Conservation (phyloP, 2,888 invertebrate species). For the Tinea trinotella region DNA sequence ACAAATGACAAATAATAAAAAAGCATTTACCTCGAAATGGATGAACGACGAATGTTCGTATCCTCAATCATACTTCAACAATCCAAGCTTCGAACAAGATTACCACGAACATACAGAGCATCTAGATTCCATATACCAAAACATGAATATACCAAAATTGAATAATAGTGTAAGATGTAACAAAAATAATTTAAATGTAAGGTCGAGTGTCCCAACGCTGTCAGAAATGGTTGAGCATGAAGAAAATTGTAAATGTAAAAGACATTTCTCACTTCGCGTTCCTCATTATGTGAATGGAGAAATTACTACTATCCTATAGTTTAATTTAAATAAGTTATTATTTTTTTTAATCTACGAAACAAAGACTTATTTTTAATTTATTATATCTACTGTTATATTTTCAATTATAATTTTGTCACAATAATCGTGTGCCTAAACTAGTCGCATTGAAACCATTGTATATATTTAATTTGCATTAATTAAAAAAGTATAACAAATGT, state of each 20-base stretch:
- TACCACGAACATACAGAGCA: too few species aligned
- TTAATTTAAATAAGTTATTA: neutral
- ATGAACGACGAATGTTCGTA: neutral
- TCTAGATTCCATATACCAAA: constrained; percentile 37
- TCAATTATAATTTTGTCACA: neutral
- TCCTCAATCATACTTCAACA: neutral
- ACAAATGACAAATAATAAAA: constrained; percentile 32
- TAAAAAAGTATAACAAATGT: neutral
- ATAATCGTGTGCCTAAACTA: neutral
- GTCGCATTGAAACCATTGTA: neutral
- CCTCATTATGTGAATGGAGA: constrained; percentile 52
- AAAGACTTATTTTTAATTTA: neutral
- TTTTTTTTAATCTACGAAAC: neutral
- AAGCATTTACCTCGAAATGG: constrained; percentile 22
- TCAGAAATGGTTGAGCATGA: neutral
- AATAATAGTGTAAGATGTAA: constrained; percentile 26
- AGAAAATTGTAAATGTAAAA: constrained; percentile 27
- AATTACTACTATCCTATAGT: constrained; percentile 51
- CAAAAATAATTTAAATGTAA: neutral
- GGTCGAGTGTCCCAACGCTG: neutral
- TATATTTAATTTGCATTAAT: neutral
- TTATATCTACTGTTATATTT: too few species aligned
- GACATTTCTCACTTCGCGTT: constrained; percentile 59
- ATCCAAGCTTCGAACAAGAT: constrained; percentile 11
- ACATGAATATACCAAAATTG: constrained; percentile 28